phyloP scores from a whole-genome alignment of 2,113 vertebrate species.

The Petrocephalus zakoni region DNA sequence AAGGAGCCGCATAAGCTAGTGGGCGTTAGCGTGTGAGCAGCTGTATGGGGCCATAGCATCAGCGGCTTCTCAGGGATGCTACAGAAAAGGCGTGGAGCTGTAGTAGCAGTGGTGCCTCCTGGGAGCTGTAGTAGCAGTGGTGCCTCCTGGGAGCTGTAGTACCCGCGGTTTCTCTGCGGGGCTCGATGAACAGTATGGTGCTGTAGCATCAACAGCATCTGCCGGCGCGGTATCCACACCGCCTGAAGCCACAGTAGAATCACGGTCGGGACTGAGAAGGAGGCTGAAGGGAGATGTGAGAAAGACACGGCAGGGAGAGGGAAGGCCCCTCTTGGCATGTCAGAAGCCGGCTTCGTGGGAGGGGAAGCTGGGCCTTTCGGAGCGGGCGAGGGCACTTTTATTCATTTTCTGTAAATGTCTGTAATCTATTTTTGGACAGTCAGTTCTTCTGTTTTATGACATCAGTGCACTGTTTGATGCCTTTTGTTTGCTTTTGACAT shows the following conservation, averaged over 20 bases:
- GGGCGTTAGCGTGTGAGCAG: background rate
- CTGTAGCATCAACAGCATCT: background rate
- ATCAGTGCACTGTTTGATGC: background rate
- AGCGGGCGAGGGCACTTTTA: background rate
- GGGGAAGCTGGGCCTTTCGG: background rate
- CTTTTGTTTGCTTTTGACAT: conserved; percentile 12
- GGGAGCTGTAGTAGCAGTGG: background rate
- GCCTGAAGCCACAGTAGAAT: background rate
- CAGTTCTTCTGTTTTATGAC: conserved; percentile 1
- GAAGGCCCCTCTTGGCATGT: background rate
- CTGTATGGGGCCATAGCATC: background rate
- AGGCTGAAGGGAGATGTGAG: background rate
- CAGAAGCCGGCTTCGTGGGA: background rate
- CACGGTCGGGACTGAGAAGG: background rate
- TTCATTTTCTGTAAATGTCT: conserved; percentile 4
- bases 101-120: background rate
- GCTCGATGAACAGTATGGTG: background rate
- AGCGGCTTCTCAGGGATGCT: background rate
- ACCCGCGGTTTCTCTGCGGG: background rate
- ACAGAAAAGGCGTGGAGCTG: background rate
- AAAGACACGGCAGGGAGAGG: background rate
- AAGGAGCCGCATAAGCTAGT: background rate
- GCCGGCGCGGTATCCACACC: background rate
- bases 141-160: background rate
- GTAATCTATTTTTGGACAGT: background rate